Evolutionary conservation across 2,113 vertebrate genomes (phyloP).

Genomic region (Apodemus sylvaticus): DNA sequence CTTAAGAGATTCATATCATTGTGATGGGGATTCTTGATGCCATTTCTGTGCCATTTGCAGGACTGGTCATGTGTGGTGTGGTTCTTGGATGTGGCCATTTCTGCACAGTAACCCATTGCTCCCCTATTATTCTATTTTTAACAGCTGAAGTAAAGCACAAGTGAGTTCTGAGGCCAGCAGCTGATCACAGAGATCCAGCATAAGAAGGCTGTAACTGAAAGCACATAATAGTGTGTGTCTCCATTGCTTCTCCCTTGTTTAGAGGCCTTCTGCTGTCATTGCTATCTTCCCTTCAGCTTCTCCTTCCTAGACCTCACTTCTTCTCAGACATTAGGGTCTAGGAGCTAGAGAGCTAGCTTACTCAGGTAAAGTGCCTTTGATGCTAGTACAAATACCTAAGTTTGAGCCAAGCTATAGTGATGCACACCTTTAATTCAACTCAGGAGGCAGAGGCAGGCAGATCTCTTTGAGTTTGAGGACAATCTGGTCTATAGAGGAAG

Average conservation of each 20-base stretch:
- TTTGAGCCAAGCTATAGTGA: neutral
- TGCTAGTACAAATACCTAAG: neutral
- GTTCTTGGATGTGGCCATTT: too few species aligned
- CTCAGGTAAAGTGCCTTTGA: neutral
- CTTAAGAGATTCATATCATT: too few species aligned
- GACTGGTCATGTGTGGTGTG: too few species aligned
- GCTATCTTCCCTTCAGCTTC: neutral
- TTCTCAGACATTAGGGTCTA: neutral
- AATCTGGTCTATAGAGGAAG: neutral
- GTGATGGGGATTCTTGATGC: too few species aligned
- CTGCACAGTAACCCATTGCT: too few species aligned
- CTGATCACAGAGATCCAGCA: neutral
- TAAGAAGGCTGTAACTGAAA: neutral
- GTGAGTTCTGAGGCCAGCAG: neutral
- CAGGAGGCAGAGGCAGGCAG: neutral
- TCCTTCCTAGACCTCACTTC: constrained; percentile 1
- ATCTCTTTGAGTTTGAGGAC: neutral
- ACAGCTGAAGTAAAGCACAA: neutral
- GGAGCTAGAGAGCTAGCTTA: neutral
- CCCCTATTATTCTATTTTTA: neutral
- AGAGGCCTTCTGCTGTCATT: neutral
- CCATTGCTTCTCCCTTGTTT: neutral
- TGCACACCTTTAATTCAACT: neutral
- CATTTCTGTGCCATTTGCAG: too few species aligned
- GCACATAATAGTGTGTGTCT: neutral